phyloP scores from a whole-genome alignment of 2,113 vertebrate species.

The Mus pahari region DNA sequence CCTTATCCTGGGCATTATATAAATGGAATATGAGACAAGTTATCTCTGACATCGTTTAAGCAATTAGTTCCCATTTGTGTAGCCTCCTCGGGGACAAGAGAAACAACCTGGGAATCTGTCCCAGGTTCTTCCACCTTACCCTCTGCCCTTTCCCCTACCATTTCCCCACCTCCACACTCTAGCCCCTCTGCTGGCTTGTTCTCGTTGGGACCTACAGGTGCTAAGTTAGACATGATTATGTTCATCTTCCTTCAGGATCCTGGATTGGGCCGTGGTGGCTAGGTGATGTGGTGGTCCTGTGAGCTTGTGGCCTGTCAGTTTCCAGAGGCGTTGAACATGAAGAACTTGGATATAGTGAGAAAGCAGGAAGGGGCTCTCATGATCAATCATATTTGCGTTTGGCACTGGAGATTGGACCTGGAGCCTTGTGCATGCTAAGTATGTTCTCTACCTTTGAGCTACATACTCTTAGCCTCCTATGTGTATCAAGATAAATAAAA shows the following conservation, averaged over 20 bases:
- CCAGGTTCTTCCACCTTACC: not conserved
- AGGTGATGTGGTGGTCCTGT: not conserved
- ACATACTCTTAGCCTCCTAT: not conserved
- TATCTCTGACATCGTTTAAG: not conserved
- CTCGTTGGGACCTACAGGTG: not conserved
- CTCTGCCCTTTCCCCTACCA: not conserved
- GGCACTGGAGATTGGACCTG: not conserved
- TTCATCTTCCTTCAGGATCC: not conserved
- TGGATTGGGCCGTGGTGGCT: not conserved
- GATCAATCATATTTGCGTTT: not conserved
- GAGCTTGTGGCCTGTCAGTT: not conserved
- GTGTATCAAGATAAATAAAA: slow-evolving; percentile 18
- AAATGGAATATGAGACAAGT: not conserved
- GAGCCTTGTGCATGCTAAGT: not conserved
- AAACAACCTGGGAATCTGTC: not conserved
- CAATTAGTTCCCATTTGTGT: not conserved
- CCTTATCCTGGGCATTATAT: not conserved
- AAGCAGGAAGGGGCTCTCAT: not conserved
- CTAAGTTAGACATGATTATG: not conserved
- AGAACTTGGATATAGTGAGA: not conserved
- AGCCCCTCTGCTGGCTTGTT: not conserved
- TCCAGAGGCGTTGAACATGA: not conserved
- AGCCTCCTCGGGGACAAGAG: not conserved
- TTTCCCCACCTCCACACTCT: not conserved
- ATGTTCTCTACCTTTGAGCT: not conserved